Evolutionary conservation across 1,140 invertebrate genomes (phyloP).

Genomic region (Drosophila pectinifera): DNA sequence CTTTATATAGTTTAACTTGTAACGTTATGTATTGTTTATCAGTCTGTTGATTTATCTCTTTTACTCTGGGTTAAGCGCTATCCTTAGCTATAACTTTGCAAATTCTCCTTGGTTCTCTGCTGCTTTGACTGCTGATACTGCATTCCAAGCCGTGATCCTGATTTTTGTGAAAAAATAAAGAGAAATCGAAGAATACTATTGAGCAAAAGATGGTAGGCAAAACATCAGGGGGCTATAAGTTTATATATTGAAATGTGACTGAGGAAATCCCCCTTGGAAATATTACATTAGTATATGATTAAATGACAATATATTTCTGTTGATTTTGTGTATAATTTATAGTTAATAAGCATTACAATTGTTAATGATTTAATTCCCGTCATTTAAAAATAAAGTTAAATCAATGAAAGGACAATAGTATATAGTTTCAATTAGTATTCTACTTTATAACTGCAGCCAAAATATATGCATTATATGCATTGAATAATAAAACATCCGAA

Average conservation of each 20-base stretch:
- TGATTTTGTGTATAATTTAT: too few species aligned
- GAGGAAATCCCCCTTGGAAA: too few species aligned
- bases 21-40: constrained; percentile 83
- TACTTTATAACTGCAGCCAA: background rate
- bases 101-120: constrained; percentile 59
- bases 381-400: too few species aligned
- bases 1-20: constrained; percentile 76
- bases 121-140: constrained; percentile 47
- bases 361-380: too few species aligned
- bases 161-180: constrained; percentile 19
- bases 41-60: constrained; percentile 85
- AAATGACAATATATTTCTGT: too few species aligned
- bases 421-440: background rate
- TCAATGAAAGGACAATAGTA: background rate
- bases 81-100: constrained; percentile 73
- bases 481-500: background rate
- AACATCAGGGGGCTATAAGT: too few species aligned
- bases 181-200: constrained; percentile 19
- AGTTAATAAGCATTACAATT: too few species aligned
- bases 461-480: background rate
- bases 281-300: too few species aligned
- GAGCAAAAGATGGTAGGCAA: constrained; percentile 20
- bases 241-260: background rate
- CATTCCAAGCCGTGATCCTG: constrained; percentile 71
- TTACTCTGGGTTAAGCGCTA: constrained; percentile 64